These are phyloP conservation scores for Fukomys damarensis DNA, from an alignment of 2,113 vertebrate genomes.

Conservation along the genomic window DNA sequence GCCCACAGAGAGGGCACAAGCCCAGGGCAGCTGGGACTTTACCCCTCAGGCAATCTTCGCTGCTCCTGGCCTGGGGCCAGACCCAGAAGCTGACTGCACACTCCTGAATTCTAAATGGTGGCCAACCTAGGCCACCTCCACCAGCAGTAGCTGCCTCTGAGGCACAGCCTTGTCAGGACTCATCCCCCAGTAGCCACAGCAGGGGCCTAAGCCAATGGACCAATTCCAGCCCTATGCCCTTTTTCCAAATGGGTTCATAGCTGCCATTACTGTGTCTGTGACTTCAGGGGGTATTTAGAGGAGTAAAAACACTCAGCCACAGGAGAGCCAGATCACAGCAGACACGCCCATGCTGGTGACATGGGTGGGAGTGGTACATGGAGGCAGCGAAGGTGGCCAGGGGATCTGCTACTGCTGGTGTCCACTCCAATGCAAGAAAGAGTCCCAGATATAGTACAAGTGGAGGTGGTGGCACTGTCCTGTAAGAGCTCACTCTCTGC, in stretches of 20 bases:
- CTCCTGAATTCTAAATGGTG: not conserved
- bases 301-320: not conserved
- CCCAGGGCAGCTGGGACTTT: not conserved
- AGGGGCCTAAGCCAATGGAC: not conserved
- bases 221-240: not conserved
- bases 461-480: not conserved
- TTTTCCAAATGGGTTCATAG: not conserved
- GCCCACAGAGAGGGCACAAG: accelerated
- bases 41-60: not conserved
- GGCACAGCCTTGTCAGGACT: not conserved
- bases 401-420: not conserved
- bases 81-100: not conserved
- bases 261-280: not conserved
- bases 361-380: not conserved
- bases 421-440: accelerated
- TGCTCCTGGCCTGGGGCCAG: not conserved
- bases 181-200: not conserved
- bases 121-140: not conserved
- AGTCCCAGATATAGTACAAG: too few relatives aligned
- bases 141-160: not conserved
- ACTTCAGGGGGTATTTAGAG: too few relatives aligned
- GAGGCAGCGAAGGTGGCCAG: not conserved
- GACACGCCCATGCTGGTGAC: not conserved
- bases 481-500: not conserved
- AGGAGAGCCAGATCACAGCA: not conserved